Percentiles rank a stretch among this genome's conserved stretches.
phyloP scores from a whole-genome alignment of 2,113 vertebrate species.

The Setophaga kirtlandii region DNA sequence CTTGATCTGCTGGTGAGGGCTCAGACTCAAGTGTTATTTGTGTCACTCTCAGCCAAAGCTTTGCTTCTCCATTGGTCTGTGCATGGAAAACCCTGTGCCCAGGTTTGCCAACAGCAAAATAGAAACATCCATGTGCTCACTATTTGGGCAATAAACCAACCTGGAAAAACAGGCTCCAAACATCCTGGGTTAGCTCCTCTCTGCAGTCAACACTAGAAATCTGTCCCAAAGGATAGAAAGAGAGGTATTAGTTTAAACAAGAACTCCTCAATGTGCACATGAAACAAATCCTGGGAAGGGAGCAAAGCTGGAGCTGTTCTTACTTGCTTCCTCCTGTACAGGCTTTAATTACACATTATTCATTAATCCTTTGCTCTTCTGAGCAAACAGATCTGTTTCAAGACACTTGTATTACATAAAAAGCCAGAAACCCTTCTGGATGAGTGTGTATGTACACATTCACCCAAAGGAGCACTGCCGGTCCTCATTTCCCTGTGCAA shows the following conservation, averaged over 20 bases:
- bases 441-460: not conserved
- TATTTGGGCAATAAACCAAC: not conserved
- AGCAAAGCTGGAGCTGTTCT: not conserved
- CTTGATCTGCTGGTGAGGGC: not conserved
- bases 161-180: not conserved
- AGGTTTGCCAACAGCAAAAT: not conserved
- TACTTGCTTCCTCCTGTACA: not conserved
- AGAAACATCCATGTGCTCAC: not conserved
- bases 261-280: not conserved
- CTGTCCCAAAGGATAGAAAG: not conserved
- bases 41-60: not conserved
- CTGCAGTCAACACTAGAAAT: not conserved
- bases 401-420: conserved; percentile 24
- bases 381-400: conserved; percentile 38
- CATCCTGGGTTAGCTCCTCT: not conserved
- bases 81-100: not conserved
- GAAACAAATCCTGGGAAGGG: not conserved
- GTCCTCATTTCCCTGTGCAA: not conserved
- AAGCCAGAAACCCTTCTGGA: not conserved
- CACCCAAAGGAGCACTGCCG: not conserved
- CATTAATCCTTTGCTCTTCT: conserved; percentile 47
- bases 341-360: conserved; percentile 32
- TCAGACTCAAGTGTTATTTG: not conserved
- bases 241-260: not conserved
- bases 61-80: not conserved